Evolutionary conservation across 2,888 invertebrate species (phyloP), one percentile per base, ranked within the genome.

Genomic region (Clistopyga incitator): DNA sequence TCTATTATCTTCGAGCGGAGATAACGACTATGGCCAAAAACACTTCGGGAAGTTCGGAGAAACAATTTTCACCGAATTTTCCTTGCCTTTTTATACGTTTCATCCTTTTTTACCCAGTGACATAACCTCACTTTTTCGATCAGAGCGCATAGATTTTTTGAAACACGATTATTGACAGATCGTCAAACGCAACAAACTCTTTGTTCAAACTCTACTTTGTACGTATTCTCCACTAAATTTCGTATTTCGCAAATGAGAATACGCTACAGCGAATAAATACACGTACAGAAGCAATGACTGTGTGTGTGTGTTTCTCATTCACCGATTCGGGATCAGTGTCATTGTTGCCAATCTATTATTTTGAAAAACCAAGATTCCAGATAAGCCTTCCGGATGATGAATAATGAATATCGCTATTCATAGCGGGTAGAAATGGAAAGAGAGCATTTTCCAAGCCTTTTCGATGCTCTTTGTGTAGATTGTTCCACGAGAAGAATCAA

Each of bases 261-360:
- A 29, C 29, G 29, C 29, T 29, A 29, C 4, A 29, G 29, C 29
- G 29, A 29, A 29, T 29, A 29, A 29, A 29, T 29, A 29, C 29
- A 29, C 2, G 2, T 4, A 29, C 29, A n/a, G n/a, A n/a, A n/a
- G n/a, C n/a, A 89, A 86, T 87, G 78, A 77, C 81, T 78, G 61
- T 47, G 70, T 68, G 34, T 38, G 77, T 70, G 67, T 84, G 81
- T 42, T 54, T 71, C 65, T 29, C 80, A 67, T 77, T 80, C 77
- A 59, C 75, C 67, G 50, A 75, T 76, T 72, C 74, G 67, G 10
- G 18, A 64, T 18, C 42, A 2, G 42, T 71, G 59, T 3, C 77
- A 78, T 18, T 78, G 78, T 59, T 78, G 70, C 78, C 78, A 78
- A 78, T 70, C 47, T 50, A 38, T 65, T 38, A 34, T 59, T 15